These are phyloP conservation scores for Bettongia penicillata DNA, from an alignment of 2,113 vertebrate genomes.

Conservation along the genomic window DNA sequence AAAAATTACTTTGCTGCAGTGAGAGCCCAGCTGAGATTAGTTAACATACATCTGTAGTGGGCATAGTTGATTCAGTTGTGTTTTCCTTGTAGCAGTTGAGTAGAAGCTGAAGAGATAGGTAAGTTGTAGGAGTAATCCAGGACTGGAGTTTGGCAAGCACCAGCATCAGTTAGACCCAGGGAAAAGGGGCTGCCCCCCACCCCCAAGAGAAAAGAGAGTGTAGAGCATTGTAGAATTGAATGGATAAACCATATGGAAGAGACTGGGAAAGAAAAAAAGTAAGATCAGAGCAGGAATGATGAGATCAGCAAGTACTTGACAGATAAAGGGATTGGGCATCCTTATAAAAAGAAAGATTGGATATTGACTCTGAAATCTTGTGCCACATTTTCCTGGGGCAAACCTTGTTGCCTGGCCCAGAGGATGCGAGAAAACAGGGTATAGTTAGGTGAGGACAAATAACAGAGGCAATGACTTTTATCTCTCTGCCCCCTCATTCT, in stretches of 20 bases:
- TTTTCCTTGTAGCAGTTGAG: neutral
- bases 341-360: neutral
- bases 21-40: too few relatives aligned
- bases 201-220: neutral
- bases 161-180: neutral
- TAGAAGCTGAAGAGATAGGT: neutral
- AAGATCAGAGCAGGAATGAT: neutral
- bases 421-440: neutral
- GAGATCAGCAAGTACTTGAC: neutral
- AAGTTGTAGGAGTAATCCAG: neutral
- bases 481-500: neutral
- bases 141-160: neutral
- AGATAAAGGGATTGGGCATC: neutral
- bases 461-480: neutral
- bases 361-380: slow-evolving; percentile 20
- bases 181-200: neutral
- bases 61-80: too few relatives aligned
- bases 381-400: neutral
- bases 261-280: neutral
- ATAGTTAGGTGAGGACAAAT: neutral
- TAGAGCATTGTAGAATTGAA: neutral
- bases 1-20: too few relatives aligned
- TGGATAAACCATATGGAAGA: neutral
- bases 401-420: neutral
- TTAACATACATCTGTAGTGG: too few relatives aligned